Base-by-base conservation (phyloP, 1,140 invertebrate genomes). In the Neodiprion lecontei region DNA sequence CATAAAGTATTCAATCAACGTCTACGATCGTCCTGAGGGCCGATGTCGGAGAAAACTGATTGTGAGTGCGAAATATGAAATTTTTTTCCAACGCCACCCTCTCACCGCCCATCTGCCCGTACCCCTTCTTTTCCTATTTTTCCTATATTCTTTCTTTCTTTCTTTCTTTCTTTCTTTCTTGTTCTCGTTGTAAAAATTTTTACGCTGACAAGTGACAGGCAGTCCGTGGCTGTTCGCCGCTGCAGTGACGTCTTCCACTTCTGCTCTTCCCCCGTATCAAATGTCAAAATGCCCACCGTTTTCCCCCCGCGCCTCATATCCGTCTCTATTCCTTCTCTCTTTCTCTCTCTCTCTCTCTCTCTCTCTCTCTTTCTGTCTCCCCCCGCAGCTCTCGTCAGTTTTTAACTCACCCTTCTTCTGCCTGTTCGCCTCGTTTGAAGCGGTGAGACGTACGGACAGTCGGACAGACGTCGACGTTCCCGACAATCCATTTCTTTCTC, bases 301-400 rank as follows among this genome's bases (percentile, higher is more conserved):
- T 61, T 61, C 11, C 75, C 50, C 70, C 72, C 73, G 67, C 71
- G 47, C 23, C 7, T 69, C 40, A 48, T 73, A 48, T 65, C 47
- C 28, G 50, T 23, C 17, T 47, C 72, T 50, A 70, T 77, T 71
- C 74, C 48, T 73, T 50, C 74, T 68, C 53, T 40, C 65, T 61
- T 68, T 49, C 50, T 47, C n/a, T 14, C 47, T 23, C 65, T 14
- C 47, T 23, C 65, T 69, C 17, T 72, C 67, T 72, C 66, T 72
- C 17, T 23, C 65, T 28, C 61, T 69, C 10, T 72, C 17, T 72
- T 53, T 72, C 66, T 72, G 67, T 74, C 61, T 74, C 21, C 48
- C 23, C 66, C 53, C 17, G 23, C 23, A 40, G 17, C 7, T n/a
- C 47, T 61, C 48, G n/a, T 2, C 28, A 5, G 28, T 40, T 40